Evolutionary conservation across 2,888 invertebrate genomes (phyloP).

Genomic region (Scaptomyza tumidula): DNA sequence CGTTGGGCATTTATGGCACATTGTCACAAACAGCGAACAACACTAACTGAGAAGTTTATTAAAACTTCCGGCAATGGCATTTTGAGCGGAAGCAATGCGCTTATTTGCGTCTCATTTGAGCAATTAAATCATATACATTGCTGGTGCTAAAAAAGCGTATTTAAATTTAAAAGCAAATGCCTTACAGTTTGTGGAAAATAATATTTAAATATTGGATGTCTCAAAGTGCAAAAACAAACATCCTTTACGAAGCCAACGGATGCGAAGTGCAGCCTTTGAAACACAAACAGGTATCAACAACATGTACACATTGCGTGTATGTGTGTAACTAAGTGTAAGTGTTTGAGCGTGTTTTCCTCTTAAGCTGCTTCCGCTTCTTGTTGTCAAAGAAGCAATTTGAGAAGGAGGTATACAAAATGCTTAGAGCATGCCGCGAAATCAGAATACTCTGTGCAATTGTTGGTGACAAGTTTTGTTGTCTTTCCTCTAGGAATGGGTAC

Average conservation of each 20-base stretch:
- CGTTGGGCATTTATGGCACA: constrained; percentile 34
- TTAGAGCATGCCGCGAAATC: constrained; percentile 13
- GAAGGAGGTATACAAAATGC: constrained; percentile 10
- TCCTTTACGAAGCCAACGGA: constrained; percentile 32
- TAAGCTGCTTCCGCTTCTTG: constrained; percentile 37
- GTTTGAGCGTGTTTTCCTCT: constrained; percentile 28
- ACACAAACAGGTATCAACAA: constrained; percentile 52
- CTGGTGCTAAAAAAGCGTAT: constrained; percentile 26
- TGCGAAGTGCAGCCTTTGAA: constrained; percentile 23
- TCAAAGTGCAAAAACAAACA: constrained; percentile 27
- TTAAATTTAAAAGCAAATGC: constrained; percentile 54
- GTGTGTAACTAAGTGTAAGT: constrained; percentile 10
- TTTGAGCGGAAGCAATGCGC: constrained; percentile 31
- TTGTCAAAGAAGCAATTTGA: constrained; percentile 16
- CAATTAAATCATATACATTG: constrained; percentile 65
- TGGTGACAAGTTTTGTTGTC: neutral
- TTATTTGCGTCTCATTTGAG: constrained; percentile 47
- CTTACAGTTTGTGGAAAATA: constrained; percentile 42
- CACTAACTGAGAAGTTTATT: constrained; percentile 21
- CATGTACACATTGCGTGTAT: constrained; percentile 30
- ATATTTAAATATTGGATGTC: constrained; percentile 64
- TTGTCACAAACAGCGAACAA: constrained; percentile 5
- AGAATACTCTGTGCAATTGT: constrained; percentile 36
- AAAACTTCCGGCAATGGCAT: constrained; percentile 29
- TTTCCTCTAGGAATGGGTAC: neutral